These are phyloP conservation scores for Parnassius orleans DNA, from an alignment of 2,888 invertebrate species.

Conservation along the genomic window DNA sequence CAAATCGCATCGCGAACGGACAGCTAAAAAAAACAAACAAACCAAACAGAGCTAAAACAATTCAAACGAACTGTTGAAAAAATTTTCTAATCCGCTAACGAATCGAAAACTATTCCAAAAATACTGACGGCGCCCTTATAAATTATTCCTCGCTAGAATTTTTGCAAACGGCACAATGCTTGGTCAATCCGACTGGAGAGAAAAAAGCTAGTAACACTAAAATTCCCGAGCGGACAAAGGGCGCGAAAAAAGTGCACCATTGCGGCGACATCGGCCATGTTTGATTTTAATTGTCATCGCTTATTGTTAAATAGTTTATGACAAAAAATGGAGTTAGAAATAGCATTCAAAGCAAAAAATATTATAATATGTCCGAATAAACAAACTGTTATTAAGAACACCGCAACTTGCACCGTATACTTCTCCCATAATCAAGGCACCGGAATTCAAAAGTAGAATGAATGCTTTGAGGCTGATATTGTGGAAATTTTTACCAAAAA, in stretches of 20 bases:
- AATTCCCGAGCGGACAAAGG: slow-evolving; percentile 55
- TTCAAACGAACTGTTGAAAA: slow-evolving; percentile 40
- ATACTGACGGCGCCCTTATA: slow-evolving; percentile 46
- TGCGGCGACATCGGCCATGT: slow-evolving; percentile 32
- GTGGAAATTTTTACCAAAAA: no score
- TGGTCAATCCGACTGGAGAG: slow-evolving; percentile 53
- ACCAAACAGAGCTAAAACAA: slow-evolving; percentile 29
- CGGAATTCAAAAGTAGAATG: no score
- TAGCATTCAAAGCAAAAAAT: no score
- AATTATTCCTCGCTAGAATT: slow-evolving; percentile 69
- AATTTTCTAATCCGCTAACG: slow-evolving; percentile 58
- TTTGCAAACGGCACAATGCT: slow-evolving; percentile 66
- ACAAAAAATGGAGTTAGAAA: background rate
- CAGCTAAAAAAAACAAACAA: slow-evolving; percentile 19
- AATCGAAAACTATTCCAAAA: slow-evolving; percentile 44
- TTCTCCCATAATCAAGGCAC: no score
- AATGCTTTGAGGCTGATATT: no score
- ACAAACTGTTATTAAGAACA: no score
- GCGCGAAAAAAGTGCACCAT: slow-evolving; percentile 45
- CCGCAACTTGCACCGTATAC: no score
- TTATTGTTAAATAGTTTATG: slow-evolving; percentile 20
- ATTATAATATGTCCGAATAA: no score
- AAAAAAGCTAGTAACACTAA: slow-evolving; percentile 64
- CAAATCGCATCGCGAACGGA: slow-evolving; percentile 16
- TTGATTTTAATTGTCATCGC: slow-evolving; percentile 28